A percentile compares a stretch with the other conserved stretches of the same genome.
Evolutionary conservation across 2,113 vertebrate species (phyloP).

Genomic region (Camelus bactrianus): DNA sequence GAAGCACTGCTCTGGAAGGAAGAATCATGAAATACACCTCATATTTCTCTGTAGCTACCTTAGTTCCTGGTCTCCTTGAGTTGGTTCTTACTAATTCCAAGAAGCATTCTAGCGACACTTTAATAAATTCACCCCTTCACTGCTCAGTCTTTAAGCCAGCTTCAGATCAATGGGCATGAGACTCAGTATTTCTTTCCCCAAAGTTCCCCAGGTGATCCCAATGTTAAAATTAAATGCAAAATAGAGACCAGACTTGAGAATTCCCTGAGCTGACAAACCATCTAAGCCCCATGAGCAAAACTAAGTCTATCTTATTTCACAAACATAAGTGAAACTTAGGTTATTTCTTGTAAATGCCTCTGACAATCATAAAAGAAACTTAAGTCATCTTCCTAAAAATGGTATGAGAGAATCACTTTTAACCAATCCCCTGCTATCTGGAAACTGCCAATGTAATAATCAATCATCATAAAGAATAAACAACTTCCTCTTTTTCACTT

Average conservation of each 20-base stretch:
- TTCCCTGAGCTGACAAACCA: neutral
- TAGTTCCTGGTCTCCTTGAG: neutral
- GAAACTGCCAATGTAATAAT: neutral
- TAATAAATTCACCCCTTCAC: neutral
- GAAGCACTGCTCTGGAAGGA: neutral
- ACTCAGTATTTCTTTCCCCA: neutral
- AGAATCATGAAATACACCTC: neutral
- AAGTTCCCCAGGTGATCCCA: neutral
- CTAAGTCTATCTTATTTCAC: neutral
- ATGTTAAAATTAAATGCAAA: slow-evolving; percentile 1
- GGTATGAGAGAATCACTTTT: slow-evolving; percentile 11
- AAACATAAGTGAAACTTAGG: neutral
- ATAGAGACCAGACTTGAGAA: neutral
- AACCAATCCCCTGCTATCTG: neutral
- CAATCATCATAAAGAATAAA: neutral
- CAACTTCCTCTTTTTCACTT: neutral
- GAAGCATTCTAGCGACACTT: slow-evolving; percentile 38
- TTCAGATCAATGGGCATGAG: neutral
- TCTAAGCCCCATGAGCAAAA: neutral
- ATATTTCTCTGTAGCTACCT: neutral
- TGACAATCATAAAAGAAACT: slow-evolving; percentile 24
- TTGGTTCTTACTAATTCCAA: slow-evolving; percentile 38
- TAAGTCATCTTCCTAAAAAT: neutral
- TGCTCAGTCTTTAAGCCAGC: neutral
- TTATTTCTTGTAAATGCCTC: neutral